These are phyloP conservation scores for Aphodius sticticus DNA, from an alignment of 2,888 invertebrate genomes.

Conservation along the genomic window DNA sequence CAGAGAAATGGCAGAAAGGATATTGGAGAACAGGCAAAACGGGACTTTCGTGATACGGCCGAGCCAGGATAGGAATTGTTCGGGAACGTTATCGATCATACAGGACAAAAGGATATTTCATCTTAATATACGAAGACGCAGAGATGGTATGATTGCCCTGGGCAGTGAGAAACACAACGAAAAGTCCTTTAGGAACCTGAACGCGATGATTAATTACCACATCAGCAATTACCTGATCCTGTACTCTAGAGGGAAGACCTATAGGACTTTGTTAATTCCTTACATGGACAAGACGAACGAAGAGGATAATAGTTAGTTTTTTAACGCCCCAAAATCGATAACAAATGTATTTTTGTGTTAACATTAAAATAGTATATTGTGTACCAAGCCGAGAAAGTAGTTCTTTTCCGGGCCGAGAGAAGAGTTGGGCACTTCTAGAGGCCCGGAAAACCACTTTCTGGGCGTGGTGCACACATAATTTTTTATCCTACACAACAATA, in stretches of 20 bases:
- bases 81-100: constrained; percentile 65
- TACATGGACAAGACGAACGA: constrained; percentile 39
- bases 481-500: too few species aligned
- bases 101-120: constrained; percentile 66
- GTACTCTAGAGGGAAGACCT: constrained; percentile 62
- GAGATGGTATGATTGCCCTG: constrained; percentile 65
- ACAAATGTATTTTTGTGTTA: neutral
- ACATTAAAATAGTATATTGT: neutral
- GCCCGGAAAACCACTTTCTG: too few species aligned
- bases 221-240: constrained; percentile 64
- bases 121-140: constrained; percentile 63
- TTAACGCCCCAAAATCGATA: neutral
- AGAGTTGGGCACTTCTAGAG: too few species aligned
- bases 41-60: constrained; percentile 68
- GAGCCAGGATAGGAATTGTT: constrained; percentile 58
- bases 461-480: too few species aligned
- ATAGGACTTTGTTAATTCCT: constrained; percentile 63
- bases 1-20: constrained; percentile 63
- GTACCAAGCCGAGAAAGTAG: too few species aligned
- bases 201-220: constrained; percentile 65
- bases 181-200: constrained; percentile 63
- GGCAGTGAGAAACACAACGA: constrained; percentile 66
- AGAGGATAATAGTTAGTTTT: neutral
- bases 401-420: too few species aligned
- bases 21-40: constrained; percentile 65